These are phyloP conservation scores for Myotis yumanensis DNA, from an alignment of 2,113 vertebrate genomes.

Conservation along the genomic window DNA sequence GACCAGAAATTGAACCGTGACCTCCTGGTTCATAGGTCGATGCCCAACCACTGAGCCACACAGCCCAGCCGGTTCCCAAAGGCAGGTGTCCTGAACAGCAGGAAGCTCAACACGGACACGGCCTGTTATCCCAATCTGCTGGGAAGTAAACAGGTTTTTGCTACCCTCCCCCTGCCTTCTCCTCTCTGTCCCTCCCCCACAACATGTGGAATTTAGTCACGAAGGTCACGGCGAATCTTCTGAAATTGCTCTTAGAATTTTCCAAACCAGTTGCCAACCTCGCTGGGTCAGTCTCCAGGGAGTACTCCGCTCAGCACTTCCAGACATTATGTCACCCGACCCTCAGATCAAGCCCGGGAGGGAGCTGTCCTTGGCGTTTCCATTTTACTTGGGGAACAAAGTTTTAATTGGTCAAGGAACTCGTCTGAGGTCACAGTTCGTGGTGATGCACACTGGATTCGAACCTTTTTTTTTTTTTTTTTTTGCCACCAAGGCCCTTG, in stretches of 20 bases:
- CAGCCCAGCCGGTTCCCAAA: background rate
- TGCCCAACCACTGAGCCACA: too few relatives aligned
- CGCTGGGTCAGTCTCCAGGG: background rate
- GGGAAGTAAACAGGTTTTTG: background rate
- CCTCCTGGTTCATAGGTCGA: too few relatives aligned
- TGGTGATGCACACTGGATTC: too few relatives aligned
- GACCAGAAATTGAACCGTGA: too few relatives aligned
- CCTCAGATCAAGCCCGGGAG: background rate
- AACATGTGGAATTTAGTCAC: background rate
- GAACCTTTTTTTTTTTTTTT: background rate
- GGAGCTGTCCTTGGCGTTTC: background rate
- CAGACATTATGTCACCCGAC: too few relatives aligned
- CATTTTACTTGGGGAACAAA: background rate
- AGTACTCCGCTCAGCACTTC: background rate
- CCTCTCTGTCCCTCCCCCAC: background rate
- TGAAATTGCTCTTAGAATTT: background rate
- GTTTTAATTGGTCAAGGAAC: background rate
- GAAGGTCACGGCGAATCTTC: background rate
- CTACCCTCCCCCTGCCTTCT: background rate
- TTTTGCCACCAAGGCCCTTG: background rate
- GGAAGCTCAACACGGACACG: rapidly evolving
- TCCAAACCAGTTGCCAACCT: background rate
- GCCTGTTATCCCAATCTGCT: background rate
- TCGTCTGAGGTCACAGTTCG: background rate
- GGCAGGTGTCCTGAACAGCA: background rate